A percentile compares a stretch with the other conserved stretches of the same genome.
These are phyloP conservation scores for Drosophila subpulchrella DNA, from an alignment of 1,140 invertebrate genomes.

Conservation along the genomic window DNA sequence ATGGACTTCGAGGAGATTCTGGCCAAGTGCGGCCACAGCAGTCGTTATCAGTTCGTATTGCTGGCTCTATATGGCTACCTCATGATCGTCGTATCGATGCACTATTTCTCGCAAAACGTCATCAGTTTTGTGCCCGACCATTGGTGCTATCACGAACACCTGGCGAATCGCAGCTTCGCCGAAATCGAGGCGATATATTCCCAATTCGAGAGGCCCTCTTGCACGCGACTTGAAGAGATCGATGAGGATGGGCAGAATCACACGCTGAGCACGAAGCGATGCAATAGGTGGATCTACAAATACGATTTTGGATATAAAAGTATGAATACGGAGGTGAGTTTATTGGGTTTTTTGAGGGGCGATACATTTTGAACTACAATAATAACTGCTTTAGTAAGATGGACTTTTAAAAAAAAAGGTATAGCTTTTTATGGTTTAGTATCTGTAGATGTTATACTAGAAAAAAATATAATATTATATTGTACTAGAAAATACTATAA, in stretches of 20 bases:
- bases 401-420: too few relatives aligned
- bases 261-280: conserved; percentile 57
- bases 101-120: conserved; percentile 86
- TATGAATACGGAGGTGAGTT: conserved; percentile 86
- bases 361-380: background rate
- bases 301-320: conserved; percentile 85
- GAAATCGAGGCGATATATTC: conserved; percentile 62
- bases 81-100: conserved; percentile 84
- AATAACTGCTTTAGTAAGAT: too few relatives aligned
- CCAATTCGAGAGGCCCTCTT: conserved; percentile 55
- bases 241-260: conserved; percentile 30
- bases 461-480: too few relatives aligned
- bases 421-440: background rate
- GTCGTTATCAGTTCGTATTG: conserved; percentile 86
- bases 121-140: conserved; percentile 85
- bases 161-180: conserved; percentile 58
- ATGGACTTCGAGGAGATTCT: conserved; percentile 87
- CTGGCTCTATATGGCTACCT: conserved; percentile 78
- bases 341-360: background rate
- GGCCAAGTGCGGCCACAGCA: conserved; percentile 86
- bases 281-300: conserved; percentile 85
- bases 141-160: conserved; percentile 80
- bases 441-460: too few relatives aligned
- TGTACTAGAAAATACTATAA: too few relatives aligned
- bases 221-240: conserved; percentile 50